Conservation (phyloP, 2,113 vertebrate species). For the Clarias magur region DNA sequence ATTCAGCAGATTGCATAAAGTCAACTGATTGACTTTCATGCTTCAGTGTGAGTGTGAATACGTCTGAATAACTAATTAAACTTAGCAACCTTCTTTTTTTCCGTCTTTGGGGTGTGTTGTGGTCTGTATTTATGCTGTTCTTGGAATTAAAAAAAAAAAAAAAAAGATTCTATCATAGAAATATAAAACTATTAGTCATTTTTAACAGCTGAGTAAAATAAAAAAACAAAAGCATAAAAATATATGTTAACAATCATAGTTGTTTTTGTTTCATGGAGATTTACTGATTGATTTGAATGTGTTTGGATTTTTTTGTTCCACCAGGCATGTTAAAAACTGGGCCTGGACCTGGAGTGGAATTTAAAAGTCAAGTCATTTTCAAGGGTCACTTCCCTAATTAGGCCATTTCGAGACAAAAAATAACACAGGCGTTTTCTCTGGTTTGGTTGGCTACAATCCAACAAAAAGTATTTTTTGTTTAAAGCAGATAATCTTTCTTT, state of each 20-base stretch:
- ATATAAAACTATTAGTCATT: not conserved
- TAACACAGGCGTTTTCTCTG: not conserved
- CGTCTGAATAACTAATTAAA: not conserved
- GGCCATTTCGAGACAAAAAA: not conserved
- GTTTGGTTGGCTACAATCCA: no score
- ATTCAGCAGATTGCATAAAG: not conserved
- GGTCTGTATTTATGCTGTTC: not conserved
- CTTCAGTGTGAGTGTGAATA: not conserved
- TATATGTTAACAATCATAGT: not conserved
- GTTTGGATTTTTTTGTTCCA: not conserved
- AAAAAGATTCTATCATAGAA: not conserved
- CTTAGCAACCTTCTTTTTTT: not conserved
- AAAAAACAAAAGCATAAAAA: not conserved
- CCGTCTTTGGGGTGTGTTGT: not conserved
- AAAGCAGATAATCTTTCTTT: conserved; percentile 8
- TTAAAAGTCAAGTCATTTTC: not conserved
- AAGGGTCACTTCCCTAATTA: not conserved
- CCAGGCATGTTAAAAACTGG: no score
- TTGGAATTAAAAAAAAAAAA: not conserved
- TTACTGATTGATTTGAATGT: not conserved
- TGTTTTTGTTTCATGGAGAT: not conserved
- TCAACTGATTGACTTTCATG: not conserved
- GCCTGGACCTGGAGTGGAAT: not conserved
- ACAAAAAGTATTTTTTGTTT: not conserved
- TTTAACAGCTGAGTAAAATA: not conserved